These are phyloP conservation scores for Troides helena DNA, from an alignment of 2,888 invertebrate species.

Conservation along the genomic window DNA sequence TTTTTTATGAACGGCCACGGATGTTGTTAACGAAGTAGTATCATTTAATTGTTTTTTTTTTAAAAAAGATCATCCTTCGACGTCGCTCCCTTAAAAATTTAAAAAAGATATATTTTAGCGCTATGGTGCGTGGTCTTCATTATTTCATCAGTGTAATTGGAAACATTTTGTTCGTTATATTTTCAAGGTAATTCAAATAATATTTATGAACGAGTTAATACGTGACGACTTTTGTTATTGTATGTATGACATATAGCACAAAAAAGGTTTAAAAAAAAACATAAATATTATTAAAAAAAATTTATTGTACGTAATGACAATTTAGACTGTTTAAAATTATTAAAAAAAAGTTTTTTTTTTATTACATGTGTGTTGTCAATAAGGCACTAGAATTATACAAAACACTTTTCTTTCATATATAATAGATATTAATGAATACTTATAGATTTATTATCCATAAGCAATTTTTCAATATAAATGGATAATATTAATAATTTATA, in stretches of 20 bases:
- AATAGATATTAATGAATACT: conserved; percentile 12
- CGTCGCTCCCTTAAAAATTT: no score
- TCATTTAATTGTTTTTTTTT: no score
- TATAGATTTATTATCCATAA: conserved; percentile 60
- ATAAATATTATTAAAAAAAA: conserved; percentile 48
- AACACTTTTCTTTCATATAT: conserved; percentile 58
- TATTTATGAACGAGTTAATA: no score
- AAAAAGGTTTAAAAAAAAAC: conserved; percentile 32
- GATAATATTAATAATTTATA: conserved; percentile 50
- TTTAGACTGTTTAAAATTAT: conserved; percentile 61
- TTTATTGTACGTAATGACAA: conserved; percentile 73
- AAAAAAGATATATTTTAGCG: no score
- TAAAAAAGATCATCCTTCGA: no score
- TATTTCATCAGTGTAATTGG: no score
- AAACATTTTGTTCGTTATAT: no score
- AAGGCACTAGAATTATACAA: conserved; percentile 64
- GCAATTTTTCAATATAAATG: conserved; percentile 43
- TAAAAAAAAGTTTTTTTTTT: conserved; percentile 49
- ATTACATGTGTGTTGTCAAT: conserved; percentile 46
- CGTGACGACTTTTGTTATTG: no score
- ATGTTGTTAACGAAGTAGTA: no score
- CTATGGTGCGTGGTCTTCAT: no score
- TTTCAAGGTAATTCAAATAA: no score
- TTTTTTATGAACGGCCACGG: no score
- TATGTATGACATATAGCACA: background rate